Conservation (phyloP, 2,797 vertebrate genomes). For the Hylomyscus alleni region DNA sequence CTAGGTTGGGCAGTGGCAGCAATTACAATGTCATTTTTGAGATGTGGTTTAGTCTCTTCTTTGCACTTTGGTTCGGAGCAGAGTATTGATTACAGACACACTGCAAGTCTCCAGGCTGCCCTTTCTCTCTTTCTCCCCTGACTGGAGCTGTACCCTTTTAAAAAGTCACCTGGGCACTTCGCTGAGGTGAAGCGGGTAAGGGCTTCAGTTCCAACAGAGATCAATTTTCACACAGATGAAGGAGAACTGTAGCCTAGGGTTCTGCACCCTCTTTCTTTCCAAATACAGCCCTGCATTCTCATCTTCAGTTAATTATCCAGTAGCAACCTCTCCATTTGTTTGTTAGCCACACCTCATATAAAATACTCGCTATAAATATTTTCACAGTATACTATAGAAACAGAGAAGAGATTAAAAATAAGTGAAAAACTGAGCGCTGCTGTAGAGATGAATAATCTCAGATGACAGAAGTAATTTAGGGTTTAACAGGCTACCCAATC, state of each 20-base stretch:
- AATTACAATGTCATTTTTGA: conserved; percentile 87
- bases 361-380: conserved; percentile 9
- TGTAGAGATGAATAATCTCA: not conserved
- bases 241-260: conserved; percentile 30
- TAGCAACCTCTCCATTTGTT: conserved; percentile 22
- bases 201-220: conserved; percentile 77
- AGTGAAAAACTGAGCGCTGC: conserved; percentile 21
- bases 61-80: conserved; percentile 87
- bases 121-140: conserved; percentile 75
- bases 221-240: conserved; percentile 78
- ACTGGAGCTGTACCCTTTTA: conserved; percentile 78
- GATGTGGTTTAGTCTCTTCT: conserved; percentile 84
- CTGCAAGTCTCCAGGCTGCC: conserved; percentile 85
- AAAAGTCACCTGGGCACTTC: conserved; percentile 82
- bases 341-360: conserved; percentile 35
- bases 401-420: conserved; percentile 28
- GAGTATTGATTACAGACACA: conserved; percentile 89
- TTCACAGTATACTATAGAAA: not conserved
- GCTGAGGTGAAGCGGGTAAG: conserved; percentile 73
- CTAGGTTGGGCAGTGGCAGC: conserved; percentile 87
- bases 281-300: conserved; percentile 53
- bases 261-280: conserved; percentile 44
- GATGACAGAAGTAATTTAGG: not conserved
- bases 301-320: not conserved
- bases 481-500: not conserved